Evolutionary conservation across 2,888 invertebrate species (phyloP).

Genomic region (Phengaris alcon): DNA sequence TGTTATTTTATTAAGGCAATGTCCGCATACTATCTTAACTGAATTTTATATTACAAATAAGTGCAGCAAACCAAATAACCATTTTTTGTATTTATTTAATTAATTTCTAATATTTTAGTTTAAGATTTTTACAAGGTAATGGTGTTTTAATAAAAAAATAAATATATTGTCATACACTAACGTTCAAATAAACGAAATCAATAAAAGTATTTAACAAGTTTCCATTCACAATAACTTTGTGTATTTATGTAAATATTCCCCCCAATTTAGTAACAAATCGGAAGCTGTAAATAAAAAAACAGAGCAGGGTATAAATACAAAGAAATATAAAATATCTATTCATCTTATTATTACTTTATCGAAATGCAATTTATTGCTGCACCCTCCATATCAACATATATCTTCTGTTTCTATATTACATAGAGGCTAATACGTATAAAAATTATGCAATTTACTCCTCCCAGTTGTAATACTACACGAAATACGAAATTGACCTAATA

Average conservation of each 20-base stretch:
- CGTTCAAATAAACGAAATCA: slow-evolving; percentile 23
- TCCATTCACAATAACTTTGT: slow-evolving; percentile 20
- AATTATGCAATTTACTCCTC: slow-evolving; percentile 47
- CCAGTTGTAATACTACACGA: slow-evolving; percentile 42
- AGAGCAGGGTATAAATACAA: slow-evolving; percentile 40
- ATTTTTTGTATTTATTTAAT: slow-evolving; percentile 26
- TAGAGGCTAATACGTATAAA: slow-evolving; percentile 49
- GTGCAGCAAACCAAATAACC: slow-evolving; percentile 23
- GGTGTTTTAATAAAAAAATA: slow-evolving; percentile 24
- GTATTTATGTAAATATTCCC: slow-evolving; percentile 25
- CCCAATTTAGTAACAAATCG: slow-evolving; percentile 30
- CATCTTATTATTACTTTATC: slow-evolving; percentile 59
- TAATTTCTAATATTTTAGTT: slow-evolving; percentile 22
- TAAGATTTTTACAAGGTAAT: slow-evolving; percentile 27
- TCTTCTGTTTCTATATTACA: slow-evolving; percentile 51
- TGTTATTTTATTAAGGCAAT: slow-evolving; percentile 17
- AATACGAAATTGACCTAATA: slow-evolving; percentile 45
- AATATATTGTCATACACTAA: slow-evolving; percentile 27
- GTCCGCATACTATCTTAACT: slow-evolving; percentile 9
- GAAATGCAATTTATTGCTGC: slow-evolving; percentile 60
- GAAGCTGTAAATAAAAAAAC: slow-evolving; percentile 52
- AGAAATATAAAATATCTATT: slow-evolving; percentile 64
- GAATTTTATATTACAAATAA: slow-evolving; percentile 9
- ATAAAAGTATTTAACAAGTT: slow-evolving; percentile 27
- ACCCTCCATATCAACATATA: slow-evolving; percentile 53